Conservation (phyloP, 2,888 invertebrate species). For the Tortrix viridana region DNA sequence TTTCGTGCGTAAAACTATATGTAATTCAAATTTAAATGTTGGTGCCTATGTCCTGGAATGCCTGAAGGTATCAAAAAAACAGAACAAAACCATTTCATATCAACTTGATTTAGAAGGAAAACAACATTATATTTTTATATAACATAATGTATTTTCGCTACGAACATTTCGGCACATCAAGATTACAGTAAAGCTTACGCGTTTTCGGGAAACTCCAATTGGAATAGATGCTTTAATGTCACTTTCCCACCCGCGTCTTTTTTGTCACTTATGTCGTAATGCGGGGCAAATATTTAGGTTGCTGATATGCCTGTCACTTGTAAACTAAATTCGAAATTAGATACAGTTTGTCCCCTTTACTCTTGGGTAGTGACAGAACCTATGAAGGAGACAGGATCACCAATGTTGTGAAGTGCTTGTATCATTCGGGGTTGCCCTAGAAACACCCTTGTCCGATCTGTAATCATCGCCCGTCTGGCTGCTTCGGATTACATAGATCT, state of each 20-base stretch:
- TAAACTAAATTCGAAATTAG: neutral
- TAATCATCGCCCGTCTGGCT: conserved; percentile 15
- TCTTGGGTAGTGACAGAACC: neutral
- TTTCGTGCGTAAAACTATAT: too few relatives aligned
- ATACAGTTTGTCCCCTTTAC: neutral
- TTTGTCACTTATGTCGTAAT: conserved; percentile 29
- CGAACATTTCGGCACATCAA: conserved; percentile 18
- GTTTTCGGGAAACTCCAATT: conserved; percentile 22
- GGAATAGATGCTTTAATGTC: conserved; percentile 17
- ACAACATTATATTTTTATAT: neutral
- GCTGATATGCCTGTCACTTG: neutral
- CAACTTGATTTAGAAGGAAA: neutral
- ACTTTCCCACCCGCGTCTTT: conserved; percentile 6
- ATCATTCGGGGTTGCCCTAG: conserved; percentile 21
- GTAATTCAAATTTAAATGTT: too few relatives aligned
- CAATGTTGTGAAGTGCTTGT: neutral
- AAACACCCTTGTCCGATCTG: conserved; percentile 12
- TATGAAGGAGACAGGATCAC: neutral
- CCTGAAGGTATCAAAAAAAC: too few relatives aligned
- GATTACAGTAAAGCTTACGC: conserved; percentile 9
- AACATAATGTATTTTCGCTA: neutral
- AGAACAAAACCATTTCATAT: neutral
- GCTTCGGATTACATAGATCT: conserved; percentile 5
- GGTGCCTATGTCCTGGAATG: too few relatives aligned
- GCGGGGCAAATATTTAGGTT: conserved; percentile 22